phyloP scores from a whole-genome alignment of 2,797 vertebrate species.

The Dromococcyx pavoninus region DNA sequence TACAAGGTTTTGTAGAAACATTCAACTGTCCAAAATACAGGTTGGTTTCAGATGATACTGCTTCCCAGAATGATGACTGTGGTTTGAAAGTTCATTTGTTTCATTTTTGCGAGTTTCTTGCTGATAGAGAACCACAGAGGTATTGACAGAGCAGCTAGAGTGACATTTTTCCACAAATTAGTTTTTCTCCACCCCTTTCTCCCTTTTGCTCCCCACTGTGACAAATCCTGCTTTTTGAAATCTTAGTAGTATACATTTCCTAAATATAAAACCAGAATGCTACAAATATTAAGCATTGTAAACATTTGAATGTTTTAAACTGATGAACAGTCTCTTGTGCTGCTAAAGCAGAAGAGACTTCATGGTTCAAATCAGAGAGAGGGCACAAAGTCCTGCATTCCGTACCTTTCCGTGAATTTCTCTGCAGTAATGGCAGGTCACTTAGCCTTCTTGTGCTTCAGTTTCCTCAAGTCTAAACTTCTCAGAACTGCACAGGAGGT shows the following conservation, averaged over 20 bases:
- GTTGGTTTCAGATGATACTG: background rate
- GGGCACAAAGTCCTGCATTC: background rate
- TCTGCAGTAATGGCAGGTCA: background rate
- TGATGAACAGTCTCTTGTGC: background rate
- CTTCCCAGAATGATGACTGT: background rate
- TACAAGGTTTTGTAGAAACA: background rate
- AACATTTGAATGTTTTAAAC: background rate
- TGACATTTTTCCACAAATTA: background rate
- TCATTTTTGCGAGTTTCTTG: constrained; percentile 24
- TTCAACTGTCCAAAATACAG: background rate
- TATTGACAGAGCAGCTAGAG: background rate
- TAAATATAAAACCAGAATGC: background rate
- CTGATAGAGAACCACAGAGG: background rate
- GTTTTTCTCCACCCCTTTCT: constrained; percentile 10
- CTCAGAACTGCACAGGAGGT: background rate
- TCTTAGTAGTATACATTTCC: background rate
- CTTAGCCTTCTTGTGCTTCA: background rate
- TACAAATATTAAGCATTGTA: background rate
- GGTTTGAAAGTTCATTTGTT: constrained; percentile 34
- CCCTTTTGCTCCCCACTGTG: background rate
- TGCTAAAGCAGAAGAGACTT: background rate
- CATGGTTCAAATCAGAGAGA: accelerated
- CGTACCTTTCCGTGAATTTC: background rate
- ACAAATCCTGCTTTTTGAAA: background rate
- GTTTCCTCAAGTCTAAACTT: background rate